Evolutionary conservation across 2,888 invertebrate genomes (phyloP).

Genomic region (Cinara cedri): DNA sequence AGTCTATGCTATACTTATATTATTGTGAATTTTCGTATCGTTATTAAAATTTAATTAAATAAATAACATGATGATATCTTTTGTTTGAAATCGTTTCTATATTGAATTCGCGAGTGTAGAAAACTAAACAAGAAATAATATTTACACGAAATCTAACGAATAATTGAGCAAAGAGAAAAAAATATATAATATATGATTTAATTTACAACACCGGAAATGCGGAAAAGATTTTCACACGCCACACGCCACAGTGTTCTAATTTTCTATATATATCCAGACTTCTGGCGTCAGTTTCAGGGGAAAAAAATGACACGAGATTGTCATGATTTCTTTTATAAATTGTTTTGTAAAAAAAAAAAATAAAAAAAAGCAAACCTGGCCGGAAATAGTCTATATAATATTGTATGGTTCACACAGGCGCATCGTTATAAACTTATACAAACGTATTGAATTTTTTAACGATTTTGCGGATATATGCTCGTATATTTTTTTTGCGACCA

Average conservation of each 20-base stretch:
- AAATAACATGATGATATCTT: no score
- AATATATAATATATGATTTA: background rate
- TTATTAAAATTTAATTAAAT: no score
- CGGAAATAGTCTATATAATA: background rate
- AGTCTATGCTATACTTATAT: no score
- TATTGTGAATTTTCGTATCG: no score
- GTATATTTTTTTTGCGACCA: no score
- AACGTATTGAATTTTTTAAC: background rate
- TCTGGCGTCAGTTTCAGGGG: background rate
- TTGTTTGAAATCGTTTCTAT: no score
- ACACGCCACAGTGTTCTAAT: conserved; percentile 2
- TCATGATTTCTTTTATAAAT: background rate
- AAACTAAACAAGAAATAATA: no score
- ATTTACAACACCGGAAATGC: conserved; percentile 10
- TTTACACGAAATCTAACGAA: background rate
- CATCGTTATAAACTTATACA: background rate
- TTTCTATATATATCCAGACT: background rate
- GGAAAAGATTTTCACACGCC: conserved; percentile 22
- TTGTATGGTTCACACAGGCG: background rate
- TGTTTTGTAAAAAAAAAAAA: no score
- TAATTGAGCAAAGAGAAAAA: background rate
- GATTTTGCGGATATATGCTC: background rate
- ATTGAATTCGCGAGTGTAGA: no score
- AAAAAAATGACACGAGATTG: conserved; percentile 8
- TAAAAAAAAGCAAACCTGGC: conserved; percentile 2